Evolutionary conservation across 2,888 invertebrate species (phyloP), one percentile per base, ranked within the genome.

Genomic region (Lingula anatina): DNA sequence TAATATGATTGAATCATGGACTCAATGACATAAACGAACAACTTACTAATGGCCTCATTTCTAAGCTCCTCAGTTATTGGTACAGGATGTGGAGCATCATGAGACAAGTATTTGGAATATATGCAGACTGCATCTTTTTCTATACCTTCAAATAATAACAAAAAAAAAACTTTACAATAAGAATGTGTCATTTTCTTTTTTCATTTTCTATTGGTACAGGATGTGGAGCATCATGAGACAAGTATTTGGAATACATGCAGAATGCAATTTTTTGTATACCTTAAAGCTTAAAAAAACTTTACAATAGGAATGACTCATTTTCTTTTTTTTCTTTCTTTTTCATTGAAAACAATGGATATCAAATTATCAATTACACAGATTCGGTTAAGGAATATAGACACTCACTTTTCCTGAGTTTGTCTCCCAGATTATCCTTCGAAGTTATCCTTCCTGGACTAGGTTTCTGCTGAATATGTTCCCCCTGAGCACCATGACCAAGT

Each of bases 41-140:
- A 65, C 71, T 64, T 63, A 78, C 78, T 66, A 50, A 77, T 74
- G 9, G 77, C 70, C 46, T 72, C 66, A 57, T 73, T 69, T 50
- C 77, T 61, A n/a, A 79, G 64, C 36, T 68, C 64, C 45, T 78
- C 75, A 15, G 68, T 65, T 9, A 79, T 62, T 15, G 71, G 73
- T 38, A 80, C 70, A 2, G 77, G 72, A 77, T 68, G 81, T 75
- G 74, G 81, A 78, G 70, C 85, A 78, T 88, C 87, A 60, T 84
- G 81, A 57, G 85, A 85, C 50, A 90, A 79, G 78, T 88, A 90
- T 71, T 85, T 86, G 65, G 86, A 86, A 71, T 87, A 89, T 69
- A 90, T 85, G 61, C 80, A 81, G 57, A 87, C 80, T 49, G 88
- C 88, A 64, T 80, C 80, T 55, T 70, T 62, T 50, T 75, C 76